A percentile compares a stretch with the other conserved stretches of the same genome.
phyloP scores from a whole-genome alignment of 2,797 vertebrate genomes.

The Rhinatrema bivittatum region DNA sequence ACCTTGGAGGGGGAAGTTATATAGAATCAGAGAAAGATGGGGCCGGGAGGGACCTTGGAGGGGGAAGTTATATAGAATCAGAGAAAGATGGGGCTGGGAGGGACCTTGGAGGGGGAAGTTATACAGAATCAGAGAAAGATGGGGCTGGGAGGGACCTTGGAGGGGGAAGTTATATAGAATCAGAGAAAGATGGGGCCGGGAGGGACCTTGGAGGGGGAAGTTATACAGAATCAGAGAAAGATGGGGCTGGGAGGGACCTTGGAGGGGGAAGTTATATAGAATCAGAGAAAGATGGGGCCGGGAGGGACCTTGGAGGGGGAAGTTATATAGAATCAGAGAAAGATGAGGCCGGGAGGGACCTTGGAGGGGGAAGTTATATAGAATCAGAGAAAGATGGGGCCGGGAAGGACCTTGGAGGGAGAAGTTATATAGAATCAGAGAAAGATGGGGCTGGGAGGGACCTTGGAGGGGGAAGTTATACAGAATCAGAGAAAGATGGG shows the following conservation, averaged over 20 bases:
- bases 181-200: neutral
- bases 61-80: too few relatives aligned
- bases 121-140: too few relatives aligned
- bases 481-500: neutral
- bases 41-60: neutral
- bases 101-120: too few relatives aligned
- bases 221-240: too few relatives aligned
- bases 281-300: neutral
- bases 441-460: neutral
- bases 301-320: neutral
- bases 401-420: neutral
- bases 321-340: too few relatives aligned
- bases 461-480: too few relatives aligned
- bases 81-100: neutral
- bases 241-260: neutral
- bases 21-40: neutral
- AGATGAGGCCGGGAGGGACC: neutral
- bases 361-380: too few relatives aligned
- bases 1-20: too few relatives aligned
- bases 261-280: too few relatives aligned
- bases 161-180: too few relatives aligned
- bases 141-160: neutral
- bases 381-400: neutral
- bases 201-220: too few relatives aligned
- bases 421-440: too few relatives aligned